Evolutionary conservation across 2,113 vertebrate species (phyloP), one percentile per base, ranked within the genome.

Genomic region (Poecile atricapillus): DNA sequence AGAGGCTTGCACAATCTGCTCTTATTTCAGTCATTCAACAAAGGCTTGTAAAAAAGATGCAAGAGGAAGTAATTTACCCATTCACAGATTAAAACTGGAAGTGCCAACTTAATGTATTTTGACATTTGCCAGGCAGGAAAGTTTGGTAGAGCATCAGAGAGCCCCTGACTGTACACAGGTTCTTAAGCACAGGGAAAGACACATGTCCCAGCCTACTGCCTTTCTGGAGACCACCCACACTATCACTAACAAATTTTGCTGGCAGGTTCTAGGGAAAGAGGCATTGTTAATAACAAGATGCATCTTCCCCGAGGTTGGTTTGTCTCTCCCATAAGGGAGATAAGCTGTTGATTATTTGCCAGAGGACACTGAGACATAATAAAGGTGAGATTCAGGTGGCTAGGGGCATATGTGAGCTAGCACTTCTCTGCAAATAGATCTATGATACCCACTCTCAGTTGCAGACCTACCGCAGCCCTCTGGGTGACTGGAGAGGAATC

Each of bases 41-140:
- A 96, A 95, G 63, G 44, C 73, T 87, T 97, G 69, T 91, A 92
- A 95, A 96, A 96, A 77, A 91, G 53, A 56, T 89, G 78, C 64
- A 95, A 93, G 76, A 97, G 93, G 90, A 96, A 97, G 92, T 81
- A 93, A 97, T 91, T 94, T 93, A 92, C 96, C 56, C 85, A 73
- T 77, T 78, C 87, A 93, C 67, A 95, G 91, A 96, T 93, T 95
- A 95, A 96, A 97, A 96, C 67, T 94, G 52, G 74, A 95, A 92
- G 74, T 95, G 93, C 95, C 91, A 94, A 33, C 53, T 86, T 90
- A 73, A 88, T 25, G 87, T 87, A 95, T 94, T 95, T 95, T 94
- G 87, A 95, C 64, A 92, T 90, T 79, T 96, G 85, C 83, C 82
- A 79, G 82, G 49, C 78, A 91, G 68, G 90, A 89, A 93, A 94